Evolutionary conservation across 2,888 invertebrate species (phyloP), one percentile per base, ranked within the genome.

Genomic region (Tupiocoris notatus): DNA sequence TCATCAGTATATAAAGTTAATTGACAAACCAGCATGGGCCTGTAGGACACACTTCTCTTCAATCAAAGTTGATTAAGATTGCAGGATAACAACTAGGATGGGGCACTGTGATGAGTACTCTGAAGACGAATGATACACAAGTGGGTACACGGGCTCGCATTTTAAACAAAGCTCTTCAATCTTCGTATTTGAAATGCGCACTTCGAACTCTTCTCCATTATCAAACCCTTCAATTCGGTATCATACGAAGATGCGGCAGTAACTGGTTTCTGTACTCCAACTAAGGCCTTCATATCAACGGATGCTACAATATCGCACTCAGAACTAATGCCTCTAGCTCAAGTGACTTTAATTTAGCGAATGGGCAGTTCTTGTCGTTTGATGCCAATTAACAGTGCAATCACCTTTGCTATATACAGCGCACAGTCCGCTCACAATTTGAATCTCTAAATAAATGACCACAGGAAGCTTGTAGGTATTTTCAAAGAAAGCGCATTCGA

Each of bases 1-100:
- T 73, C 12, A 39, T 23, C 21, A 63, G 24, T 62, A 39, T 62
- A 62, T 39, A n/a, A 71, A 71, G 61, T 54, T 73, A 73, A 73
- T 73, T 73, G 73, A 73, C 73, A 73, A 73, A 63, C 73, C 73
- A 73, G 57, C 73, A 73, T 73, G 73, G 61, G 39, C 70, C 39
- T 39, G 39, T 39, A 12, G 39, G 62, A 25, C 61, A 73, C 73
- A 73, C 73, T 73, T 73, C 73, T 62, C 62, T 73, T 62, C 73
- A 73, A 73, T 73, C 73, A 73, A 63, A 73, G 73, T 73, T 73
- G 62, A 73, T 73, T 62, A 73, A 62, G 73, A 73, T 73, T 73
- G 61, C 70, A 70, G 17, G 25, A 70, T 23, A 39, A 39, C 39
- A 39, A 39, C 39, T 39, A 39, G 39, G 39, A 3, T 12, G 12